Evolutionary conservation across 2,113 vertebrate genomes (phyloP).

Genomic region (Eublepharis macularius): DNA sequence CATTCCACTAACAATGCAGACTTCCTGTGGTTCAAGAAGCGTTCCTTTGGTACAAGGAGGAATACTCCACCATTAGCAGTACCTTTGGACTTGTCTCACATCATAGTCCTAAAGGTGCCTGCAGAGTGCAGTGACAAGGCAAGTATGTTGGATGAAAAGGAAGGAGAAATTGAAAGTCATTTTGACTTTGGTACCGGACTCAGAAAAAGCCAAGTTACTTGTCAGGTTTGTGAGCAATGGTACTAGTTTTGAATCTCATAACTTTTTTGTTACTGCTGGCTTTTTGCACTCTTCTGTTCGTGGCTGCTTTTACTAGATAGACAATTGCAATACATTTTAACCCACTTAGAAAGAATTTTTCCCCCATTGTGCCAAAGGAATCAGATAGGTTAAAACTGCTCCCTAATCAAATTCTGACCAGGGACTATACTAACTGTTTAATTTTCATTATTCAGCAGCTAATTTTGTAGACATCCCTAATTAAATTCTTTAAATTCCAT

Average conservation of each 20-base stretch:
- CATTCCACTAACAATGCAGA: too few relatives aligned
- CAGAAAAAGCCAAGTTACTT: too few relatives aligned
- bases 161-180: too few relatives aligned
- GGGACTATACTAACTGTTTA: background rate
- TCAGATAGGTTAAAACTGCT: conserved; percentile 30
- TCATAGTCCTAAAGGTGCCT: too few relatives aligned
- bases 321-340: conserved; percentile 39
- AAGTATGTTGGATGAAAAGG: too few relatives aligned
- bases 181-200: too few relatives aligned
- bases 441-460: background rate
- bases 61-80: too few relatives aligned
- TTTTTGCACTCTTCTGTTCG: background rate
- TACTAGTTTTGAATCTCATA: background rate
- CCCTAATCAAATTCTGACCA: conserved; percentile 25
- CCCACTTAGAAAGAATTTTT: conserved; percentile 49
- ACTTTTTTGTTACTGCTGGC: background rate
- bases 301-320: background rate
- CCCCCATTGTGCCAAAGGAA: conserved; percentile 41
- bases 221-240: too few relatives aligned
- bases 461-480: conserved; percentile 13
- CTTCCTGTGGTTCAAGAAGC: too few relatives aligned
- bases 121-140: too few relatives aligned
- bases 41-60: too few relatives aligned
- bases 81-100: too few relatives aligned
- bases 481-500: conserved; percentile 24